Evolutionary conservation across 2,888 invertebrate genomes (phyloP).

Genomic region (Nebria salina): DNA sequence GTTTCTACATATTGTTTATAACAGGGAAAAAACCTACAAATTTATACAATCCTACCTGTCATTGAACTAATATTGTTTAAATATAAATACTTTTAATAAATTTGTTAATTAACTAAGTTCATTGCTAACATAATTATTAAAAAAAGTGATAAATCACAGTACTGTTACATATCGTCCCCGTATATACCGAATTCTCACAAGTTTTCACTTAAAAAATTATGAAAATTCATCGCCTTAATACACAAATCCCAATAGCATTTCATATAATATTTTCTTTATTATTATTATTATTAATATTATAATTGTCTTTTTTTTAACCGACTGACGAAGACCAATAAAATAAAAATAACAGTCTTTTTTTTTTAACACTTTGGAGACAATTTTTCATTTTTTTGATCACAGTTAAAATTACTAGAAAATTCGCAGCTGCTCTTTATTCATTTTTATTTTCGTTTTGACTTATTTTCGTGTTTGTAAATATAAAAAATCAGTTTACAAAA

Average conservation of each 20-base stretch:
- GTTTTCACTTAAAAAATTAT: not conserved
- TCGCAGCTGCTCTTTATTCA: slow-evolving; percentile 36
- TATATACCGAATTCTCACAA: not conserved
- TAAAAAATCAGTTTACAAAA: slow-evolving; percentile 55
- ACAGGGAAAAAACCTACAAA: not conserved
- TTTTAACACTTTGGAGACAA: slow-evolving; percentile 52
- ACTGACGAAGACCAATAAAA: not conserved
- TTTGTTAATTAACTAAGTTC: not conserved
- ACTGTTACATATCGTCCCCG: not conserved
- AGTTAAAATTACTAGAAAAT: slow-evolving; percentile 56
- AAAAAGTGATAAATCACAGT: not conserved
- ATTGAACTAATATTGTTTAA: not conserved
- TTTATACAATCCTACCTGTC: not conserved
- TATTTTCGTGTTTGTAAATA: slow-evolving; percentile 37
- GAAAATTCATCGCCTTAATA: slow-evolving; percentile 6
- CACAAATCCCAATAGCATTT: slow-evolving; percentile 15
- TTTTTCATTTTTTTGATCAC: slow-evolving; percentile 58
- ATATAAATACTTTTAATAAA: not conserved
- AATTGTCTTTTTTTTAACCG: slow-evolving; percentile 6
- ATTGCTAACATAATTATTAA: not conserved
- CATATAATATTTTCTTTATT: not conserved
- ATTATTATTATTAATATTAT: not conserved
- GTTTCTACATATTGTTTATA: not conserved
- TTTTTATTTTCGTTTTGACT: not conserved
- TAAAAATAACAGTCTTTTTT: not conserved